phyloP scores from a whole-genome alignment of 1,140 invertebrate species.

The Caenorhabditis inopinata region DNA sequence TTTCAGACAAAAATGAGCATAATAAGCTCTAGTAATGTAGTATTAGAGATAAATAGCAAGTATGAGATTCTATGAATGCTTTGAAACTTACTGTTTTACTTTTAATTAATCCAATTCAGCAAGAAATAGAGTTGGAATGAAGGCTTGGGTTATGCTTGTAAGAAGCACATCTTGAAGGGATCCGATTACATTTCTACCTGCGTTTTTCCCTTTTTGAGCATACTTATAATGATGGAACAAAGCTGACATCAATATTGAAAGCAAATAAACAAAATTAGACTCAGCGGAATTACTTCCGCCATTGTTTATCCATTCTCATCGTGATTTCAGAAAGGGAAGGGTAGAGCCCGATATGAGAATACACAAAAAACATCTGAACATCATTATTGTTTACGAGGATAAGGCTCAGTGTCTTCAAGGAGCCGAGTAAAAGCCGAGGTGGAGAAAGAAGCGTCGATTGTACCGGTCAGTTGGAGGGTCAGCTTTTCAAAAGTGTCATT shows the following conservation, averaged over 20 bases:
- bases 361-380: conserved; percentile 19
- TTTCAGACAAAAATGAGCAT: no score
- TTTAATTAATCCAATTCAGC: no score
- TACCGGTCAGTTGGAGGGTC: not conserved
- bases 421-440: not conserved
- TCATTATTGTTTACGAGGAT: conserved; percentile 21
- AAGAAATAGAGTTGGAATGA: no score
- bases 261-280: not conserved
- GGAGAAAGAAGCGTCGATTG: not conserved
- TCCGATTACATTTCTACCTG: no score
- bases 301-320: conserved; percentile 3
- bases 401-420: not conserved
- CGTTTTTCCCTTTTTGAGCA: no score
- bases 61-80: no score
- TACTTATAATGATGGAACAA: not conserved
- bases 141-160: no score
- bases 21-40: no score
- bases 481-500: not conserved
- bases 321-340: not conserved
- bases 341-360: not conserved
- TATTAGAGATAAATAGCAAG: no score
- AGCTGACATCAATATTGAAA: not conserved
- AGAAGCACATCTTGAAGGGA: no score
- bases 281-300: not conserved
- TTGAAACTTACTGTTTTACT: no score